Evolutionary conservation across 2,888 invertebrate species (phyloP).

Genomic region (Coenonympha glycerion): DNA sequence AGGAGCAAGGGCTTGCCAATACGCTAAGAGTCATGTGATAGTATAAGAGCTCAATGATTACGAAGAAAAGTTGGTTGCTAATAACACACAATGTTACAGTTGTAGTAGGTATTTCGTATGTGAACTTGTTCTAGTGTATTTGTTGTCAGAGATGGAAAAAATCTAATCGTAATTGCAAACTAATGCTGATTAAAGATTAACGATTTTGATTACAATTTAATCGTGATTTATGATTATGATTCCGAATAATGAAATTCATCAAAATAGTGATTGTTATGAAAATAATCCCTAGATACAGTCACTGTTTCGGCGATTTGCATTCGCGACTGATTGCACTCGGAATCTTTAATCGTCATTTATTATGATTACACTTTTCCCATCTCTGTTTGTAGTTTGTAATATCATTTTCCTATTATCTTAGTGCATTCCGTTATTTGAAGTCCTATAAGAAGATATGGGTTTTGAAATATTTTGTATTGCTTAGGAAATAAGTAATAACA

Average conservation of each 20-base stretch:
- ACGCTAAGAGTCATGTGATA: slow-evolving; percentile 58
- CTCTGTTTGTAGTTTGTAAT: not conserved
- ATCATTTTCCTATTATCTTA: not conserved
- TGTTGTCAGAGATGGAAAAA: too few relatives aligned
- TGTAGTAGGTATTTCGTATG: not conserved
- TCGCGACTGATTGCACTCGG: too few relatives aligned
- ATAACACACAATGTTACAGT: slow-evolving; percentile 30
- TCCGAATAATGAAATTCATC: too few relatives aligned
- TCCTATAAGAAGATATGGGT: not conserved
- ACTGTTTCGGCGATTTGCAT: too few relatives aligned
- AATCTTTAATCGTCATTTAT: too few relatives aligned
- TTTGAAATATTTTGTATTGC: not conserved
- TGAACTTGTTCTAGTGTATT: not conserved
- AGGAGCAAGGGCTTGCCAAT: slow-evolving; percentile 57
- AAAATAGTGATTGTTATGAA: too few relatives aligned
- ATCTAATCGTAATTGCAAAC: too few relatives aligned
- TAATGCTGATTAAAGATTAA: too few relatives aligned
- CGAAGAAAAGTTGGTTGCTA: slow-evolving; percentile 52
- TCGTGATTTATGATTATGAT: too few relatives aligned
- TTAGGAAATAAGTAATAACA: not conserved
- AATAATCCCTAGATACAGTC: too few relatives aligned
- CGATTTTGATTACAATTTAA: too few relatives aligned
- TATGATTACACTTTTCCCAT: too few relatives aligned
- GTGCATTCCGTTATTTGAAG: not conserved
- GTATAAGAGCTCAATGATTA: slow-evolving; percentile 61